Conservation (phyloP, 92 coral and sea anemone species). For the Heteractis magnifica region DNA sequence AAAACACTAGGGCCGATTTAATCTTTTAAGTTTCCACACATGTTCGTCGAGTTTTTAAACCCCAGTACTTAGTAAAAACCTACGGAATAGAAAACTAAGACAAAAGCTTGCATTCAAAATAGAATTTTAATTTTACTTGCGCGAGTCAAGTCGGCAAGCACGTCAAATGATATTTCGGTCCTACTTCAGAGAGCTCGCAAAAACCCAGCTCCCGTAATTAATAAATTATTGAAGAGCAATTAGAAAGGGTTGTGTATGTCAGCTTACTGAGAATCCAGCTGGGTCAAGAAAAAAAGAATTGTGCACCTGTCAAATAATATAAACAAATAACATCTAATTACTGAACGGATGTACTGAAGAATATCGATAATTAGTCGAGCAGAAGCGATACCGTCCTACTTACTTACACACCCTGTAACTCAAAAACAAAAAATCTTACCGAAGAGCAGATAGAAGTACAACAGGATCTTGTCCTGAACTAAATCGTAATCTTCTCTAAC, state of each 20-base stretch:
- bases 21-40: background rate
- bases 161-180: background rate
- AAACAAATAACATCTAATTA: constrained; percentile 78
- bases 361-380: constrained; percentile 25
- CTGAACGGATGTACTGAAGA: constrained; percentile 35
- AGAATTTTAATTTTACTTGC: background rate
- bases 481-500: background rate
- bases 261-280: constrained; percentile 55
- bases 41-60: background rate
- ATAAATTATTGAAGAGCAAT: constrained; percentile 81
- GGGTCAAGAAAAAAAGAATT: constrained; percentile 43
- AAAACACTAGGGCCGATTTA: background rate
- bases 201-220: constrained; percentile 54
- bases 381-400: background rate
- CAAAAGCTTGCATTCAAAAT: background rate
- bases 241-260: constrained; percentile 58
- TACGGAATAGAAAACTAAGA: background rate
- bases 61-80: background rate
- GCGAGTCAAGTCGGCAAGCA: constrained; percentile 14
- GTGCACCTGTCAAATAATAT: constrained; percentile 67
- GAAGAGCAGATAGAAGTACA: background rate
- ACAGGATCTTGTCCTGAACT: background rate
- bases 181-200: constrained; percentile 3
- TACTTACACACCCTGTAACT: background rate
- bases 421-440: background rate